Base-by-base conservation (phyloP, 2,797 vertebrate species). In the Rhinella marina region DNA sequence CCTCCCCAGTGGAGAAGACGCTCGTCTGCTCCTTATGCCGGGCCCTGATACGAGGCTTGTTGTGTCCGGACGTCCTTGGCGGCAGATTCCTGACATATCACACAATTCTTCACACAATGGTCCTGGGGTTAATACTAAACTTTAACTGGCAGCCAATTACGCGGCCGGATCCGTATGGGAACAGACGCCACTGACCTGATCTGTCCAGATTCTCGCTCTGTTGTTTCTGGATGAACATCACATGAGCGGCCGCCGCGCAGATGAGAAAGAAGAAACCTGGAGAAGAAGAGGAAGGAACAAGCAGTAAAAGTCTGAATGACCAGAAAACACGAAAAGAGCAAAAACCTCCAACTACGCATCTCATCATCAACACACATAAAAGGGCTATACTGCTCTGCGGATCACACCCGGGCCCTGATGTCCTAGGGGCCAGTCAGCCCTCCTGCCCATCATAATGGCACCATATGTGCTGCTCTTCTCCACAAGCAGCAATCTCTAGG, bases 131-230 rank as follows among this genome's bases (percentile, higher is more conserved):
- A 81, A 81, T 81, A 27, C 41, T 81, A 81, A 81, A 81, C 80
- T 81, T 50, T 81, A 81, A 81, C 62, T 64, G 23, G n/a, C 32
- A 81, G 41, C 21, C 61, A 64, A 64, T 81, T 66, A 66, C 64
- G 21, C 2, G 17, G 32, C 23, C 8, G 23, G 41, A 57, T 48
- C 29, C 21, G 21, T 3, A 59, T 16, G 23, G 9, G 19, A 61
- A 21, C 27, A 16, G 59, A 64, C 61, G n/a, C 32, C 21, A 17
- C 32, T 0, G n/a, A 50, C 80, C 48, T 64, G 59, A 50, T 81
- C 16, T 0, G 11, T 50, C 59, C 80, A 48, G 80, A 81, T 81
- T 9, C n/a, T 27, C 7, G 0, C 41, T 29, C 2, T 9, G 3
- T 19, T 79, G 27, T 19, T 19, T 56, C 25, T 32, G 77, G 19